phyloP scores from a whole-genome alignment of 2,888 invertebrate species.

The Dascillus cervinus region DNA sequence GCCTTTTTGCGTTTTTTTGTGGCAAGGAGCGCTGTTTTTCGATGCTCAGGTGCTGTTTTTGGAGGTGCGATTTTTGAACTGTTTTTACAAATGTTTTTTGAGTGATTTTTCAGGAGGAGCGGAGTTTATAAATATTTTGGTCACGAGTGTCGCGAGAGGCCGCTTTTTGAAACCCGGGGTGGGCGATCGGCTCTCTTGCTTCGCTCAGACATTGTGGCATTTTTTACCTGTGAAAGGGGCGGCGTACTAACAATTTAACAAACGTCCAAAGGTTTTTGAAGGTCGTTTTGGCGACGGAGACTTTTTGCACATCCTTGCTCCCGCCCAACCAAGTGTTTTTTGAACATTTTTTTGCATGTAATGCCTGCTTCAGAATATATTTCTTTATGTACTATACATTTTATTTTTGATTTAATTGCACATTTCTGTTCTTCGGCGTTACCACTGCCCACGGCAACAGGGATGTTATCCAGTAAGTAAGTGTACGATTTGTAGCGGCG shows the following conservation, averaged over 20 bases:
- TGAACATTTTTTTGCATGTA: slow-evolving; percentile 53
- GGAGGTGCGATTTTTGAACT: slow-evolving; percentile 31
- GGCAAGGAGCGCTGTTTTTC: slow-evolving; percentile 42
- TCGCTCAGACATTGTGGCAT: slow-evolving; percentile 65
- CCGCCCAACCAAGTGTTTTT: slow-evolving; percentile 46
- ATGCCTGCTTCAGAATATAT: slow-evolving; percentile 60
- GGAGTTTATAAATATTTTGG: slow-evolving; percentile 36
- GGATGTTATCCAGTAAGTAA: slow-evolving; percentile 72
- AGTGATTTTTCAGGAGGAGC: slow-evolving; percentile 23
- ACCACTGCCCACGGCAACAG: slow-evolving; percentile 51
- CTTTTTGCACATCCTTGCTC: slow-evolving; percentile 63
- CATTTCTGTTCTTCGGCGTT: slow-evolving; percentile 57
- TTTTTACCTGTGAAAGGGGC: slow-evolving; percentile 84
- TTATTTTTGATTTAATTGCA: slow-evolving; percentile 58
- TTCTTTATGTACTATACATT: slow-evolving; percentile 49
- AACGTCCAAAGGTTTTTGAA: slow-evolving; percentile 59
- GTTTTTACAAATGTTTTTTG: slow-evolving; percentile 36
- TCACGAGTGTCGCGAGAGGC: slow-evolving; percentile 40
- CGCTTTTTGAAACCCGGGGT: slow-evolving; percentile 43
- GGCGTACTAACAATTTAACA: slow-evolving; percentile 55
- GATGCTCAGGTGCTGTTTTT: slow-evolving; percentile 35
- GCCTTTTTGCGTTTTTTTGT: slow-evolving; percentile 25
- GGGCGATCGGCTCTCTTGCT: slow-evolving; percentile 39
- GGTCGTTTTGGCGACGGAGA: slow-evolving; percentile 57
- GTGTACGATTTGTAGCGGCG: slow-evolving; percentile 31